Conservation (phyloP, 2,888 invertebrate genomes). For the Leptothorax acervorum region DNA sequence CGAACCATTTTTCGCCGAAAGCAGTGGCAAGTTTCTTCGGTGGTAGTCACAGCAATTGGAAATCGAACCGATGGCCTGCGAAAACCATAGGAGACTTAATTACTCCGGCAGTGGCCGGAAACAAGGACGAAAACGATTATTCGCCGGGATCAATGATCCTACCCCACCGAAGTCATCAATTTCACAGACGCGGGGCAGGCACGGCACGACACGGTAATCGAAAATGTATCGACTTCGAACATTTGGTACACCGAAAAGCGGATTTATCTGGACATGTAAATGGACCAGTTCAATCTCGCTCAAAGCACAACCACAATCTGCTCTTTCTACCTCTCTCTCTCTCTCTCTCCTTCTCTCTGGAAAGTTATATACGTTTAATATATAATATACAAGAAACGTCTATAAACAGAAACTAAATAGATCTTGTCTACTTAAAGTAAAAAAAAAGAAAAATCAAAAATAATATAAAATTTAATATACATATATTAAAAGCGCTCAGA, state of each 20-base stretch:
- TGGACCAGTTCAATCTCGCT: conserved; percentile 38
- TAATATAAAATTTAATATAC: background rate
- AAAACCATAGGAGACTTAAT: conserved; percentile 80
- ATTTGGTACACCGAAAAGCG: conserved; percentile 22
- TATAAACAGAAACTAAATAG: background rate
- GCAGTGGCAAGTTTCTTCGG: conserved; percentile 58
- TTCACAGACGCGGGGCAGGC: conserved; percentile 40
- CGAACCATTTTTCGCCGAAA: conserved; percentile 37
- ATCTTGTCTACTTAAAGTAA: background rate
- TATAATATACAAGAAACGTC: background rate
- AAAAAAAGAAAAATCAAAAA: background rate
- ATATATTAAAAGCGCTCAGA: background rate
- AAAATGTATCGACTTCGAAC: conserved; percentile 54
- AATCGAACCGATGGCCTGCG: conserved; percentile 73
- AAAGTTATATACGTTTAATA: background rate
- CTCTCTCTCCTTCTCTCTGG: background rate
- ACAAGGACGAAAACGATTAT: conserved; percentile 76
- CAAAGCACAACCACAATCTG: conserved; percentile 28
- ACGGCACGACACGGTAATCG: conserved; percentile 31
- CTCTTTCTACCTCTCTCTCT: background rate
- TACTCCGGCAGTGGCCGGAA: conserved; percentile 74
- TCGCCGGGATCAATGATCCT: conserved; percentile 66
- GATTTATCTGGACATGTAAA: conserved; percentile 44
- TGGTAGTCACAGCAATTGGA: conserved; percentile 78
- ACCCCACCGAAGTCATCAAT: conserved; percentile 67